Conservation (phyloP, 2,797 vertebrate genomes). For the Galaxias olidus region DNA sequence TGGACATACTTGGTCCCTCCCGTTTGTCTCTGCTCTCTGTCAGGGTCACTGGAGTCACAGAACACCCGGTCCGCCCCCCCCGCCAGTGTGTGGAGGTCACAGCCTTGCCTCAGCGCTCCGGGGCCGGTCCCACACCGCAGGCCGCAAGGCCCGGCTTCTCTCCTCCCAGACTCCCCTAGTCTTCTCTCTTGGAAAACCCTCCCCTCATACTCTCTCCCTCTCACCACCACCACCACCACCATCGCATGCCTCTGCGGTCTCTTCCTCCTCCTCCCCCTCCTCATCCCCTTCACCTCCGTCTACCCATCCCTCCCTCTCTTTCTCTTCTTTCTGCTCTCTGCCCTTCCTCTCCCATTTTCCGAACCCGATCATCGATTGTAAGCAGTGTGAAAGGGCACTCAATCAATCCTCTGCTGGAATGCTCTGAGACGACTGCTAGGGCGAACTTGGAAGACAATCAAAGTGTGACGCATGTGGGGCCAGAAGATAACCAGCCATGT, state of each 20-base stretch:
- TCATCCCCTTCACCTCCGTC: conserved; percentile 1
- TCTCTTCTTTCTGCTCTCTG: conserved; percentile 15
- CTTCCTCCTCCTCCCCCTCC: conserved; percentile 35
- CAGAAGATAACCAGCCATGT: background rate
- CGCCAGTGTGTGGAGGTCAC: conserved; percentile 15
- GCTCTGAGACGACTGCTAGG: conserved; percentile 46
- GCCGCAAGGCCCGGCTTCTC: background rate
- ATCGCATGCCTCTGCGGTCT: conserved; percentile 6
- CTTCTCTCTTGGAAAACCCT: conserved; percentile 2
- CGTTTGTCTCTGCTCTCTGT: conserved; percentile 57
- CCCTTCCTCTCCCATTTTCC: conserved; percentile 35
- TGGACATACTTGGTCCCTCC: conserved; percentile 55
- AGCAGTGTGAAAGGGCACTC: conserved; percentile 69
- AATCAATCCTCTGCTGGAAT: conserved; percentile 56
- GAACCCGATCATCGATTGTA: conserved; percentile 63
- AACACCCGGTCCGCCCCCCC: conserved; percentile 41
- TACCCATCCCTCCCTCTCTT: conserved; percentile 15
- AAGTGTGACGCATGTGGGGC: conserved; percentile 26
- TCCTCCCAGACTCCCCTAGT: conserved; percentile 13
- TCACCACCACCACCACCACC: conserved; percentile 22
- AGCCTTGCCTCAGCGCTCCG: no score
- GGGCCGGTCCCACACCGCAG: background rate
- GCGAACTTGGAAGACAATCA: conserved; percentile 41
- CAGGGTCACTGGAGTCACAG: conserved; percentile 68
- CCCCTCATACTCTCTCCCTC: conserved; percentile 19